Evolutionary conservation across 2,888 invertebrate species (phyloP).

Genomic region (Tinea pellionella): DNA sequence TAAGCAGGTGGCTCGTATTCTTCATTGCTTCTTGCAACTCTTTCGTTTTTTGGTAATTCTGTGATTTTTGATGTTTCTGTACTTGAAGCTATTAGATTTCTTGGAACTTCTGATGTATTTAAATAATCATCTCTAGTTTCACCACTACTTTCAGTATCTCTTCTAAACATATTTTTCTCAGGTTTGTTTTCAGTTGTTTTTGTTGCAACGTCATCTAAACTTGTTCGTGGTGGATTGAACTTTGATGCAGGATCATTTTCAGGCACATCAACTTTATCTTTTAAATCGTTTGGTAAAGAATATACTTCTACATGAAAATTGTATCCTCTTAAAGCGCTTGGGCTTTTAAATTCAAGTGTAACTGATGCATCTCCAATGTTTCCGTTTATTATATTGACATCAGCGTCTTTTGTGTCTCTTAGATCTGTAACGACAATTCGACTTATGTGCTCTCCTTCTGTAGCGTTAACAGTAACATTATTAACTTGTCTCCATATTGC

Average conservation of each 20-base stretch:
- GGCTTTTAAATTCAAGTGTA: conserved; percentile 49
- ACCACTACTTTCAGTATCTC: not conserved
- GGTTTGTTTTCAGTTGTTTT: not conserved
- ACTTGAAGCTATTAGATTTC: not conserved
- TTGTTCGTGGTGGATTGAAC: not conserved
- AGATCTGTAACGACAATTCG: conserved; percentile 39
- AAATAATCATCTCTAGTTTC: not conserved
- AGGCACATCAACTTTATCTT: not conserved
- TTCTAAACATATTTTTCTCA: not conserved
- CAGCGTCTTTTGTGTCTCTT: conserved; percentile 48
- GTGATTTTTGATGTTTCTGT: not conserved
- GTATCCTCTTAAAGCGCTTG: conserved; percentile 46
- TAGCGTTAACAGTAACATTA: conserved; percentile 37
- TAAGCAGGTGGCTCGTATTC: not conserved
- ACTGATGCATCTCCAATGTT: conserved; percentile 46
- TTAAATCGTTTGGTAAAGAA: conserved; percentile 23
- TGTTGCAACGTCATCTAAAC: not conserved
- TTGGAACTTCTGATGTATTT: not conserved
- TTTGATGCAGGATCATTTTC: not conserved
- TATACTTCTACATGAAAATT: conserved; percentile 45
- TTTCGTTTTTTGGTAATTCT: not conserved
- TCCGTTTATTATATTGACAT: conserved; percentile 41
- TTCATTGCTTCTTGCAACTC: not conserved
- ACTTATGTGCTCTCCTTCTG: conserved; percentile 38
- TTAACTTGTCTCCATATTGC: conserved; percentile 42